A percentile compares a stretch with the other conserved stretches of the same genome.
These are phyloP conservation scores for Litocranius walleri DNA, from an alignment of 2,113 vertebrate species.

Conservation along the genomic window DNA sequence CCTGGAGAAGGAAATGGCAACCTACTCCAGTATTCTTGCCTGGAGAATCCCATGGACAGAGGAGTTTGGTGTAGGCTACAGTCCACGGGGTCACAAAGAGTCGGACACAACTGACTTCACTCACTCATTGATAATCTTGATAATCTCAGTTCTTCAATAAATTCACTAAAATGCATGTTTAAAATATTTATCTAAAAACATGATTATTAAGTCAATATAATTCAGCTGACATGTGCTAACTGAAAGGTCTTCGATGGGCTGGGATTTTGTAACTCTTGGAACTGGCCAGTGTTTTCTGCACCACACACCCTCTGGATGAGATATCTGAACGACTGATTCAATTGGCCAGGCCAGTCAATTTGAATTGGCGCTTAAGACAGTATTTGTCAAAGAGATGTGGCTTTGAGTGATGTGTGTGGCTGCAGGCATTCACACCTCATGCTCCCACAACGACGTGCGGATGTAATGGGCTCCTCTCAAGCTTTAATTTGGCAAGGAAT, in stretches of 20 bases:
- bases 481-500: slow-evolving; percentile 52
- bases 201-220: not conserved
- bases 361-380: slow-evolving; percentile 38
- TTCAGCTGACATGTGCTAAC: not conserved
- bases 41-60: too few relatives aligned
- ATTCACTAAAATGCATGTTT: not conserved
- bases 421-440: slow-evolving; percentile 13
- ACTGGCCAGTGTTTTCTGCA: not conserved
- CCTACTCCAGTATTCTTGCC: too few relatives aligned
- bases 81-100: too few relatives aligned
- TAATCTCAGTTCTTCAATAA: not conserved
- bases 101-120: too few relatives aligned
- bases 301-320: not conserved
- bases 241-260: not conserved
- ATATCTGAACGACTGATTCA: not conserved
- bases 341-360: not conserved
- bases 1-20: too few relatives aligned
- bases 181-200: not conserved
- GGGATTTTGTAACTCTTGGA: not conserved
- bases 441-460: not conserved
- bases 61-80: too few relatives aligned
- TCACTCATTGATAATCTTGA: not conserved
- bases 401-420: not conserved
- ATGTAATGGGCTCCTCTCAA: slow-evolving; percentile 11
- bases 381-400: slow-evolving; percentile 54